phyloP scores from a whole-genome alignment of 2,113 vertebrate genomes.

The Antigone vipio region DNA sequence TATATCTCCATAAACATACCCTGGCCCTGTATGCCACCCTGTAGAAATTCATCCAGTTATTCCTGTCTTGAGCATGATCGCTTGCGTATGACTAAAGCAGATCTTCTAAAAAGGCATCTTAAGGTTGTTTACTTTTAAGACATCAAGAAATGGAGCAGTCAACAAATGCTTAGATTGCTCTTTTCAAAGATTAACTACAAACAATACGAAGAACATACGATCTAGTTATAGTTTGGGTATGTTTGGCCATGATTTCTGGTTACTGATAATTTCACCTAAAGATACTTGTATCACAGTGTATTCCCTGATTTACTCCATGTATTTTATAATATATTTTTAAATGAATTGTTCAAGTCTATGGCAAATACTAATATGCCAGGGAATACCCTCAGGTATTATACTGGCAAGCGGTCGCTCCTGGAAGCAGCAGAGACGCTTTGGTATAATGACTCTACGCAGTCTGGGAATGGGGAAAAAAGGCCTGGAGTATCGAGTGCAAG shows the following conservation, averaged over 20 bases:
- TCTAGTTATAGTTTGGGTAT: background rate
- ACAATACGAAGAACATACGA: background rate
- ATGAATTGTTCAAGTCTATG: background rate
- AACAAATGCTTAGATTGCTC: background rate
- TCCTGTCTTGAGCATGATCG: background rate
- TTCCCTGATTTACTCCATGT: background rate
- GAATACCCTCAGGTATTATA: conserved; percentile 45
- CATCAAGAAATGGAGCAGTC: background rate
- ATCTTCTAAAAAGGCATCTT: background rate
- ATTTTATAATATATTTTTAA: background rate
- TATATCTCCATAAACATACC: background rate
- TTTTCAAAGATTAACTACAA: background rate
- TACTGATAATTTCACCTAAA: background rate
- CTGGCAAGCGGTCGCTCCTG: conserved; percentile 57
- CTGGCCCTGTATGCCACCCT: background rate
- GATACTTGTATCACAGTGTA: background rate
- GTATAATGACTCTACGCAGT: conserved; percentile 37
- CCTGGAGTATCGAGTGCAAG: conserved; percentile 56
- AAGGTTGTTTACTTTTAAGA: background rate
- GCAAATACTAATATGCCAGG: background rate
- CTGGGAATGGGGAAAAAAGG: conserved; percentile 62
- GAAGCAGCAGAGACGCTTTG: conserved; percentile 66
- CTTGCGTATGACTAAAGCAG: background rate
- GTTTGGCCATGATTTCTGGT: background rate
- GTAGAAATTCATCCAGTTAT: background rate